Evolutionary conservation across 1,140 invertebrate species (phyloP).

Genomic region (Triops cancriformis): DNA sequence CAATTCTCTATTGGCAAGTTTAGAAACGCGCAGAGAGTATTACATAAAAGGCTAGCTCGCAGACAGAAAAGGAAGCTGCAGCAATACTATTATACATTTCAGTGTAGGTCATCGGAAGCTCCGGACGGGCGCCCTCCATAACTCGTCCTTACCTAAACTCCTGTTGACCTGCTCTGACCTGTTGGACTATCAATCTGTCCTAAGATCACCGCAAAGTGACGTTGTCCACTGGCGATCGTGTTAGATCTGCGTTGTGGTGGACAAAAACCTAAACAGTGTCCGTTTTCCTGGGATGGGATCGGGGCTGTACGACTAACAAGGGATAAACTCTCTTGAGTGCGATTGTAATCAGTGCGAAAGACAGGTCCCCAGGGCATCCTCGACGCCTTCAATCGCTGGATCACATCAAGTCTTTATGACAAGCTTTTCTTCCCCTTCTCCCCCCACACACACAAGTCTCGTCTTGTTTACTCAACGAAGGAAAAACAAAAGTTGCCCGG

Average conservation of each 20-base stretch:
- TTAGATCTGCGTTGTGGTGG: neutral
- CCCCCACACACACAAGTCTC: neutral
- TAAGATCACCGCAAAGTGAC: neutral
- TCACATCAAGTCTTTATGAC: slow-evolving; percentile 13
- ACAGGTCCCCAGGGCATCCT: neutral
- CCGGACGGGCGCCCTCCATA: neutral
- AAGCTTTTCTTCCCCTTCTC: neutral
- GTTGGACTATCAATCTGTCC: neutral
- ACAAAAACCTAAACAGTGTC: neutral
- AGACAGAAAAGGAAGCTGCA: neutral
- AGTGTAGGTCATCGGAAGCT: neutral
- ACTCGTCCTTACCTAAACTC: neutral
- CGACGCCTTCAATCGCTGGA: slow-evolving; percentile 8
- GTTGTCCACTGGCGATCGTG: neutral
- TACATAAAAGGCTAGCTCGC: neutral
- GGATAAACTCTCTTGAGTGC: slow-evolving; percentile 10
- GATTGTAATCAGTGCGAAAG: slow-evolving; percentile 10
- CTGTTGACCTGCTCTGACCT: neutral
- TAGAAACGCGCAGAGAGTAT: neutral
- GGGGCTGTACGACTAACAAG: neutral
- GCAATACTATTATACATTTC: neutral
- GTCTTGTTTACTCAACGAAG: neutral
- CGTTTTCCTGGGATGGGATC: neutral
- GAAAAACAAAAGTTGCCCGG: neutral
- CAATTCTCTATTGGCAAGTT: neutral